Percentiles rank a stretch among this genome's conserved stretches.
Evolutionary conservation across 2,797 vertebrate species (phyloP).

Genomic region (Lagocephalus sceleratus): DNA sequence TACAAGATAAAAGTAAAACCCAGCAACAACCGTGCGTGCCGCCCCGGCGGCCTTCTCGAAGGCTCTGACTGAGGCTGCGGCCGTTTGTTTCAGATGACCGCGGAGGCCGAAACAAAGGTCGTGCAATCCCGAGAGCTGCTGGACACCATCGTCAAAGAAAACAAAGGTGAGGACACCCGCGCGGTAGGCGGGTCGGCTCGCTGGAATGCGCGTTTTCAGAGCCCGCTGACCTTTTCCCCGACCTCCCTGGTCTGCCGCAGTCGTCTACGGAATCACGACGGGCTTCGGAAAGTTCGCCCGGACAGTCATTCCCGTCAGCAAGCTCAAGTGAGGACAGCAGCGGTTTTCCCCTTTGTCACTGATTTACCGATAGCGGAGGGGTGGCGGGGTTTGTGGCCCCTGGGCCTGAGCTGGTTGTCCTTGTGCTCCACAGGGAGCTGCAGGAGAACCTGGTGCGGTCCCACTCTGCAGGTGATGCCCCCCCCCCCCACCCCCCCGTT

Average conservation of each 20-base stretch:
- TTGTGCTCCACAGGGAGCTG: conserved; percentile 81
- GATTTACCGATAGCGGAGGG: no score
- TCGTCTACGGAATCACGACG: conserved; percentile 97
- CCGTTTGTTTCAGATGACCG: conserved; percentile 82
- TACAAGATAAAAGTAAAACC: conserved; percentile 96
- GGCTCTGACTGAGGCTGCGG: conserved; percentile 36
- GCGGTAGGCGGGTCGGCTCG: no score
- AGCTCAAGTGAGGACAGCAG: conserved; percentile 82
- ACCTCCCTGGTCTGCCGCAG: conserved; percentile 78
- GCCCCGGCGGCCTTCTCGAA: conserved; percentile 4
- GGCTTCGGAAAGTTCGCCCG: conserved; percentile 98
- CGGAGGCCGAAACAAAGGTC: conserved; percentile 83
- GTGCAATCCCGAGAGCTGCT: conserved; percentile 87
- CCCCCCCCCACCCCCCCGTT: no score
- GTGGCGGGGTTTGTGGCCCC: no score
- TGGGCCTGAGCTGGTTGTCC: no score
- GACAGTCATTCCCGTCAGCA: conserved; percentile 90
- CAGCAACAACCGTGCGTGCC: conserved; percentile 24
- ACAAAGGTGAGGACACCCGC: conserved; percentile 75
- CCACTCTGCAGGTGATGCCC: conserved; percentile 88
- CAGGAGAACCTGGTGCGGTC: conserved; percentile 96
- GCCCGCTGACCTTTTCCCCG: not conserved
- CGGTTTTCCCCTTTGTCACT: not conserved
- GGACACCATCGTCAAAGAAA: conserved; percentile 91
- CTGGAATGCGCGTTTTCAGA: no score